Evolutionary conservation across 2,113 vertebrate species (phyloP).

Genomic region (Dicentrarchus labrax): DNA sequence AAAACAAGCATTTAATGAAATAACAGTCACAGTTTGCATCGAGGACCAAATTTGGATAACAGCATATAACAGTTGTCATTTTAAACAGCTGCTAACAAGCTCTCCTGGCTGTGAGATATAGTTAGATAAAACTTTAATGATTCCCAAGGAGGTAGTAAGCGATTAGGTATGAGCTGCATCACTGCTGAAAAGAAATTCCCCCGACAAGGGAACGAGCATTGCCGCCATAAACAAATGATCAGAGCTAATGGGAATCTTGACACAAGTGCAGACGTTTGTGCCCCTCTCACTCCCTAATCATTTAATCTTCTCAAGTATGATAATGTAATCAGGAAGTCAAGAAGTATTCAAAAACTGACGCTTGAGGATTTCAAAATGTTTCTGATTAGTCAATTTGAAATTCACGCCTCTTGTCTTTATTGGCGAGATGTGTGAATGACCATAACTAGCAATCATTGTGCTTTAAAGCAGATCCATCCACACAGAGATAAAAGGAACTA

Average conservation of each 20-base stretch:
- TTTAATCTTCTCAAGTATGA: conserved; percentile 12
- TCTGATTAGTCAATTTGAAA: conserved; percentile 18
- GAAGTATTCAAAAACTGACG: neutral
- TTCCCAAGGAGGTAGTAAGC: conserved; percentile 13
- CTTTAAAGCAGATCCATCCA: conserved; percentile 23
- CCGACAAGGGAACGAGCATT: neutral
- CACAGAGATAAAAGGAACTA: conserved; percentile 14
- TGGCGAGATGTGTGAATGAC: conserved; percentile 6
- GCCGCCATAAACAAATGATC: neutral
- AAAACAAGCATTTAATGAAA: neutral
- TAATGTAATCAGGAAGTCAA: conserved; percentile 32
- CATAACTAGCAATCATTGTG: conserved; percentile 14
- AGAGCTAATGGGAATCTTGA: neutral
- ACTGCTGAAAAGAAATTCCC: conserved; percentile 6
- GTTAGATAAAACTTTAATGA: conserved; percentile 16
- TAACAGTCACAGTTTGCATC: neutral
- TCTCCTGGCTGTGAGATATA: neutral
- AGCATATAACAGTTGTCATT: neutral
- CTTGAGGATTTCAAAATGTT: conserved; percentile 12
- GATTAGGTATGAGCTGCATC: neutral
- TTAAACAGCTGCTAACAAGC: conserved; percentile 12
- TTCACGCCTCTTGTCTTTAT: neutral
- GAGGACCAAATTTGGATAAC: neutral
- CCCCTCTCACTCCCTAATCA: neutral
- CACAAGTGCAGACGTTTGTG: neutral